A percentile compares a stretch with the other conserved stretches of the same genome.
phyloP scores from a whole-genome alignment of 2,113 vertebrate species.

The Crotalus tigris region DNA sequence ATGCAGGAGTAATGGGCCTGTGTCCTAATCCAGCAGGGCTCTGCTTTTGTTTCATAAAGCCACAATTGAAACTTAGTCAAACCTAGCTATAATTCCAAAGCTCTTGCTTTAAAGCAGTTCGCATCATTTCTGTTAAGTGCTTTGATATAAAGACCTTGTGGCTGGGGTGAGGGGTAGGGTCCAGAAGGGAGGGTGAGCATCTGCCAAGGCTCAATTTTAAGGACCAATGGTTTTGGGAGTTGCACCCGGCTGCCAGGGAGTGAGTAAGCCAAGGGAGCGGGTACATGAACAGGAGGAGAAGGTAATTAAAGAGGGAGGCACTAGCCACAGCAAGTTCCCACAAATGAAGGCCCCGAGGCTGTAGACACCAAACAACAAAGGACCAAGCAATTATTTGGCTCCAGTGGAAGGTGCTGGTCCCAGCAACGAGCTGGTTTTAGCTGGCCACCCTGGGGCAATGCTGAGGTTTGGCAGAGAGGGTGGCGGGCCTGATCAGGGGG shows the following conservation, averaged over 20 bases:
- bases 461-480: conserved; percentile 27
- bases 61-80: conserved; percentile 10
- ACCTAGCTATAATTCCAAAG: not conserved
- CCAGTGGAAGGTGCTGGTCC: conserved; percentile 73
- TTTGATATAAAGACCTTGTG: conserved; percentile 16
- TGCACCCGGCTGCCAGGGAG: conserved; percentile 46
- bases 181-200: conserved; percentile 19
- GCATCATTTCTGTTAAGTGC: not conserved
- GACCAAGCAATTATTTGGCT: conserved; percentile 79
- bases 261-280: conserved; percentile 67
- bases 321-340: conserved; percentile 74
- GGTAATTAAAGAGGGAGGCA: conserved; percentile 75
- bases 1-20: not conserved
- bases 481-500: conserved; percentile 7
- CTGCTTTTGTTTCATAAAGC: not conserved
- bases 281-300: conserved; percentile 67
- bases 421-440: conserved; percentile 63
- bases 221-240: conserved; percentile 26
- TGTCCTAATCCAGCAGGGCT: not conserved
- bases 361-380: conserved; percentile 78
- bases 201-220: conserved; percentile 8
- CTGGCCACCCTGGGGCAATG: conserved; percentile 56
- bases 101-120: conserved; percentile 3
- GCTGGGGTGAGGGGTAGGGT: not conserved
- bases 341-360: conserved; percentile 77